Evolutionary conservation across 2,888 invertebrate genomes (phyloP).

Genomic region (Stramonita haemastoma): DNA sequence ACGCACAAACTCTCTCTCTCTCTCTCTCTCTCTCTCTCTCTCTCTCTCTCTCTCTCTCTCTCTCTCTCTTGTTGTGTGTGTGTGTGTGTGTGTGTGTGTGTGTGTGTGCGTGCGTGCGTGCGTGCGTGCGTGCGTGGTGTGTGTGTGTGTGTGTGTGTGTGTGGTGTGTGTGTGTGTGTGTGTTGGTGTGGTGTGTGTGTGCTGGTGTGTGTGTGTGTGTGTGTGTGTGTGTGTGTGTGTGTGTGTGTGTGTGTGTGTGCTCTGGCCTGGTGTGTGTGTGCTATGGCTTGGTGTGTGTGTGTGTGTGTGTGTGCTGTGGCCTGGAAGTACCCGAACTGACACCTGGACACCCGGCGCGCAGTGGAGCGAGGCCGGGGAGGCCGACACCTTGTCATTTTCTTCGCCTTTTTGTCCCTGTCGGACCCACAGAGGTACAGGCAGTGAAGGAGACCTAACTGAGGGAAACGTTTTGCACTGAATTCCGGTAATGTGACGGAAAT

Average conservation of each 20-base stretch:
- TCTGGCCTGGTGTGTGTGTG: not conserved
- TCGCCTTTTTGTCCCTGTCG: not conserved
- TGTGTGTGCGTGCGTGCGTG: no score
- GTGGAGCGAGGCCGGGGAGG: not conserved
- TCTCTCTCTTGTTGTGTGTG: no score
- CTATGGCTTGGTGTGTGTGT: not conserved
- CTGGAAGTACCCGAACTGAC: not conserved
- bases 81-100: no score
- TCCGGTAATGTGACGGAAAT: constrained; percentile 7
- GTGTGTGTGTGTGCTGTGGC: not conserved
- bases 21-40: no score
- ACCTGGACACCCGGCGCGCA: not conserved
- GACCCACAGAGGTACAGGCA: not conserved
- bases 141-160: no score
- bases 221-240: not conserved
- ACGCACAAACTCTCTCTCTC: no score
- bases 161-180: no score
- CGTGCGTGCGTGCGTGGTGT: no score
- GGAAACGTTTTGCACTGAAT: not conserved
- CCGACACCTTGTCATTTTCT: constrained; percentile 14
- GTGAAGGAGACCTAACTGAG: not conserved
- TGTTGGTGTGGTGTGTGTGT: no score
- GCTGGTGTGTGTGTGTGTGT: not conserved
- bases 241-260: not conserved
- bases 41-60: no score